Evolutionary conservation across 2,797 vertebrate species (phyloP), one percentile per base, ranked within the genome.

Genomic region (Gymnocypris eckloni): DNA sequence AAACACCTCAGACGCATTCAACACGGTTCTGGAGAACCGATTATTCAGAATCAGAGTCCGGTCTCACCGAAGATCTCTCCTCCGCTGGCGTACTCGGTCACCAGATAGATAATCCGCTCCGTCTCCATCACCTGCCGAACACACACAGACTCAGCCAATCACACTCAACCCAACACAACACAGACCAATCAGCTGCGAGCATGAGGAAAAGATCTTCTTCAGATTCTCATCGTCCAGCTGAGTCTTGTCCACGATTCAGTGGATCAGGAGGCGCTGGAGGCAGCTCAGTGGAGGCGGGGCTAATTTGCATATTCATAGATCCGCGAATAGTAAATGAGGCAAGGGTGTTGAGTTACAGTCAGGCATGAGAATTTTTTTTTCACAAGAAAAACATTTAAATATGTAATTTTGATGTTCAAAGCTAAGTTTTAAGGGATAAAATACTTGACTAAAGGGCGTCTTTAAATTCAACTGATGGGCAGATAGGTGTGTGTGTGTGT

Each of bases 201-300:
- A 22, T 8, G 22, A 25, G 6, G 33, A 28, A 92, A 99, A 99
- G 88, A 99, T 99, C 94, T 99, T 99, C 95, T 99, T 99, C 90
- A 99, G 95, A 92, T 99, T 99, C 93, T 99, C 98, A 37, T 99
- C 98, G 25, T 99, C 98, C 92, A 99, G 93, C 94, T 99, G 98
- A 4, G 96, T 98, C 93, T 99, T 99, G 90, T 99, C 98, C 84
- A 99, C 98, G 61, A 99, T 99, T 33, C 28, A 33, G 28, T 33
- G 28, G 28, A 33, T 33, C 28, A 33, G 28, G 28, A 33, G 28
- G 28, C 28, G 28, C 28, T 33, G 28, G 28, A 2, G 2, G 28
- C 28, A 2, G 28, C 28, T 33, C 2, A 33, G 28, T 33, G 28
- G 28, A 33, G 28, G 28, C 28, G 28, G 28, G 28, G 2, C 28